phyloP scores from a whole-genome alignment of 2,797 vertebrate genomes.

The Tenualosa ilisha region DNA sequence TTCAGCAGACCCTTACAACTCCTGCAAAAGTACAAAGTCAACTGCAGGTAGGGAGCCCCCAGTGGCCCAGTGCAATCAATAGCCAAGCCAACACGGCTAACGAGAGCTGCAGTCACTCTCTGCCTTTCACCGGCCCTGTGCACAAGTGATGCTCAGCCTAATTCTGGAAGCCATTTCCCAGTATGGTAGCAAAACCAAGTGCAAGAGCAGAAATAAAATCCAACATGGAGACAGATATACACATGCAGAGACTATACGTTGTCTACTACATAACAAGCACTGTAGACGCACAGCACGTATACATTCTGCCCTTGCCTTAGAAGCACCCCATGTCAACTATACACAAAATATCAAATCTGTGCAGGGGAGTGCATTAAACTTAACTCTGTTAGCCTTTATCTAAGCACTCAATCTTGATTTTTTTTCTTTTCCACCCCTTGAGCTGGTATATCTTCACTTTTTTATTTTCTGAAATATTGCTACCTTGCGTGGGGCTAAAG shows the following conservation, averaged over 20 bases:
- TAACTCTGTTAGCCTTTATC: slow-evolving; percentile 20
- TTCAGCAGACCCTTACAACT: slow-evolving; percentile 80
- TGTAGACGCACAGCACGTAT: background rate
- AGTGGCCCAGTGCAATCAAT: slow-evolving; percentile 72
- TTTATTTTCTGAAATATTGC: slow-evolving; percentile 37
- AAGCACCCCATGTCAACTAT: background rate
- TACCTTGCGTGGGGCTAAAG: slow-evolving; percentile 46
- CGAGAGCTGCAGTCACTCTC: slow-evolving; percentile 68
- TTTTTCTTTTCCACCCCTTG: slow-evolving; percentile 29
- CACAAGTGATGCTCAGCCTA: slow-evolving; percentile 51
- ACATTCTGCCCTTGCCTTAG: background rate
- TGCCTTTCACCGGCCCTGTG: slow-evolving; percentile 58
- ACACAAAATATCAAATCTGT: slow-evolving; percentile 10
- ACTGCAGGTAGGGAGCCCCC: slow-evolving; percentile 77
- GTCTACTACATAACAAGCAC: background rate
- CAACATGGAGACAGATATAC: background rate
- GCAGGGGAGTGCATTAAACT: background rate
- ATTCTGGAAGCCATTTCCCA: slow-evolving; percentile 67
- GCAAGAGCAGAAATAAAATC: background rate
- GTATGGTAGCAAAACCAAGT: slow-evolving; percentile 63
- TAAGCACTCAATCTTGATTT: background rate
- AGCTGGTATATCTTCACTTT: slow-evolving; percentile 47
- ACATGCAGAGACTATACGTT: background rate
- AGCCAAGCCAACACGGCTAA: slow-evolving; percentile 67
- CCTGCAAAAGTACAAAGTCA: slow-evolving; percentile 79